Conservation (phyloP, 2,113 vertebrate species). For the Anolis sagrei region DNA sequence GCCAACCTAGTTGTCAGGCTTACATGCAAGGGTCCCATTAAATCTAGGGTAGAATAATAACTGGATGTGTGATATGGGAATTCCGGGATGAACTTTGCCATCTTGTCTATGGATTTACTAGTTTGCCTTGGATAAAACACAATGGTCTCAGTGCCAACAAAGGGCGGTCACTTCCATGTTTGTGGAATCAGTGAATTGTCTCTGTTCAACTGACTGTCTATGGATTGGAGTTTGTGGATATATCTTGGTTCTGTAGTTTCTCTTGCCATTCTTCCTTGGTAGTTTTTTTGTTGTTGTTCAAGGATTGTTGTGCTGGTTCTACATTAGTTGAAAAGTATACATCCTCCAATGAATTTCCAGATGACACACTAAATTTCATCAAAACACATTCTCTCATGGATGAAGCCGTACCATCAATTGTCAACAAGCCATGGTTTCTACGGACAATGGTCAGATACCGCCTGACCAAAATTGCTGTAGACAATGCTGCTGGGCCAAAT, state of each 20-base stretch:
- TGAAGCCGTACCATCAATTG: conserved; percentile 92
- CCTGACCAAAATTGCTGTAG: too few relatives aligned
- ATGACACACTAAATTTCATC: conserved; percentile 98
- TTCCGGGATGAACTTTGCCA: background rate
- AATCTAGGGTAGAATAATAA: background rate
- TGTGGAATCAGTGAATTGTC: too few relatives aligned
- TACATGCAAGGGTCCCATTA: background rate
- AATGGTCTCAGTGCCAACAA: too few relatives aligned
- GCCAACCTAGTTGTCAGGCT: background rate
- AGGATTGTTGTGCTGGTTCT: conserved; percentile 66
- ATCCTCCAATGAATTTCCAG: conserved; percentile 95
- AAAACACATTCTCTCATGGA: conserved; percentile 99
- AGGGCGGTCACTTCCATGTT: too few relatives aligned
- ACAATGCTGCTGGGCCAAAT: too few relatives aligned
- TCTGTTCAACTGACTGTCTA: too few relatives aligned
- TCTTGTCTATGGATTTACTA: background rate
- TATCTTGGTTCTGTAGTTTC: too few relatives aligned
- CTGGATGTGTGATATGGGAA: background rate
- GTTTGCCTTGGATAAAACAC: too few relatives aligned
- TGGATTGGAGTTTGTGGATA: too few relatives aligned
- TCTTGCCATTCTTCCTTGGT: too few relatives aligned
- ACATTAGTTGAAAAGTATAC: conserved; percentile 87
- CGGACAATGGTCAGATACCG: conserved; percentile 99
- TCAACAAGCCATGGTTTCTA: conserved; percentile 95
- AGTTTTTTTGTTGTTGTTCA: too few relatives aligned